A percentile compares a stretch with the other conserved stretches of the same genome.
Conservation (phyloP, 2,113 vertebrate genomes). For the Sminthopsis crassicaudata region DNA sequence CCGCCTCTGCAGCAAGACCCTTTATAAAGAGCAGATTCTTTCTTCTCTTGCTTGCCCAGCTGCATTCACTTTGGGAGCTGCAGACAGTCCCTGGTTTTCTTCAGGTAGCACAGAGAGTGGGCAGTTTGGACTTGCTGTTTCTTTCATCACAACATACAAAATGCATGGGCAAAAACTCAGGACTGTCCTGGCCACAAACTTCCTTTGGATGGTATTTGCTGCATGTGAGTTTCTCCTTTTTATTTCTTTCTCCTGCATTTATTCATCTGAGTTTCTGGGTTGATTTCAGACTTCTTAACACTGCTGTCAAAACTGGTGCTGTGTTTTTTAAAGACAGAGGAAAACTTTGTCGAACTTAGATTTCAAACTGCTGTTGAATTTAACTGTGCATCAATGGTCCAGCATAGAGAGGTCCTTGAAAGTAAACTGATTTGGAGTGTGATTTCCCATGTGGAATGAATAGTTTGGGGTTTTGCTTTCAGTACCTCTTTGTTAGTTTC, state of each 20-base stretch:
- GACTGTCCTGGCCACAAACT: slow-evolving; percentile 31
- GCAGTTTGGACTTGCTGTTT: slow-evolving; percentile 4
- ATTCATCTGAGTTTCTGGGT: slow-evolving; percentile 6
- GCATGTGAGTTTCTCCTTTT: slow-evolving; percentile 69
- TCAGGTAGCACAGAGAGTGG: slow-evolving; percentile 28
- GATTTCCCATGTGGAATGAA: slow-evolving; percentile 4
- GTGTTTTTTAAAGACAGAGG: slow-evolving; percentile 18
- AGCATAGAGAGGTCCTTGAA: neutral
- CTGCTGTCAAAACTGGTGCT: neutral
- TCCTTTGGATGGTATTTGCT: slow-evolving; percentile 69
- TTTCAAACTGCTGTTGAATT: slow-evolving; percentile 20
- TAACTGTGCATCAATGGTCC: neutral
- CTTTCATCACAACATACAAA: slow-evolving; percentile 39
- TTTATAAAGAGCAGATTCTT: slow-evolving; percentile 78
- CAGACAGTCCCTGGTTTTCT: slow-evolving; percentile 42
- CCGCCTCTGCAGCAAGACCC: slow-evolving; percentile 69
- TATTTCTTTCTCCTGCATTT: slow-evolving; percentile 40
- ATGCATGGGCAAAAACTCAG: slow-evolving; percentile 53
- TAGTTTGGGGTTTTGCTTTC: slow-evolving; percentile 22
- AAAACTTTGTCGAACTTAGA: neutral
- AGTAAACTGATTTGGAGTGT: neutral
- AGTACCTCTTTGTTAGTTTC: slow-evolving; percentile 45
- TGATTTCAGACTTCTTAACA: slow-evolving; percentile 24
- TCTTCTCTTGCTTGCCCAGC: slow-evolving; percentile 61
- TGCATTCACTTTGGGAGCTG: slow-evolving; percentile 45